Evolutionary conservation across 2,888 invertebrate species (phyloP), one percentile per base, ranked within the genome.

Genomic region (Hecatera dysodea): DNA sequence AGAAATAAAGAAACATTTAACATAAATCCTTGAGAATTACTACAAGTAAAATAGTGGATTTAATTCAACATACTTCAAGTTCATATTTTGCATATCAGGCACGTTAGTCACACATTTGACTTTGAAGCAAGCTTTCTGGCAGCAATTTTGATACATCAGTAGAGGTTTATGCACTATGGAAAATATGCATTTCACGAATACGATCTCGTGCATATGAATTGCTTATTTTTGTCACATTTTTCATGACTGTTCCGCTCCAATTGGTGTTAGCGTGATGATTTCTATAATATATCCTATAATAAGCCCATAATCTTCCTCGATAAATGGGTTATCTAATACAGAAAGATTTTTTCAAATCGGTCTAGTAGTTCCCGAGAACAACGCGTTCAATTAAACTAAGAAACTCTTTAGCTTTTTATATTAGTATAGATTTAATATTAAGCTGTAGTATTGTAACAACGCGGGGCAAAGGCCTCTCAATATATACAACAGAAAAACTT

Each of bases 41-140:
- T 46, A 66, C 17, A 33, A 55, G 27, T 60, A 29, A 44, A 36
- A 61, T 68, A 48, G 61, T 64, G 22, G 11, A 48, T 62, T 64
- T 60, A 24, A 42, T 57, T 48, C 39, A 62, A 65, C 39, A 59
- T 50, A 53, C 69, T 82, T 66, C 76, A 76, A 68, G 68, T 72
- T 79, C 27, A 69, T 67, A 62, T 72, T 83, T 84, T 80, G 78
- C 84, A 84, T 85, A 83, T 82, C 59, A 72, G 72, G 48, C 64
- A 74, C 81, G 82, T 87, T 87, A 86, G 86, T 83, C 81, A 84
- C 87, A 85, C 78, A 44, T 74, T 64, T 76, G 80, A 74, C 62
- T 82, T 79, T 80, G 74, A 82, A 80, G 79, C 64, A 80, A 83
- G 73, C 68, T 71, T 72, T 75, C 61, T 56, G 66, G 46, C 68